A percentile compares a stretch with the other conserved stretches of the same genome.
phyloP scores from a whole-genome alignment of 2,797 vertebrate genomes.

The Antrozous pallidus region DNA sequence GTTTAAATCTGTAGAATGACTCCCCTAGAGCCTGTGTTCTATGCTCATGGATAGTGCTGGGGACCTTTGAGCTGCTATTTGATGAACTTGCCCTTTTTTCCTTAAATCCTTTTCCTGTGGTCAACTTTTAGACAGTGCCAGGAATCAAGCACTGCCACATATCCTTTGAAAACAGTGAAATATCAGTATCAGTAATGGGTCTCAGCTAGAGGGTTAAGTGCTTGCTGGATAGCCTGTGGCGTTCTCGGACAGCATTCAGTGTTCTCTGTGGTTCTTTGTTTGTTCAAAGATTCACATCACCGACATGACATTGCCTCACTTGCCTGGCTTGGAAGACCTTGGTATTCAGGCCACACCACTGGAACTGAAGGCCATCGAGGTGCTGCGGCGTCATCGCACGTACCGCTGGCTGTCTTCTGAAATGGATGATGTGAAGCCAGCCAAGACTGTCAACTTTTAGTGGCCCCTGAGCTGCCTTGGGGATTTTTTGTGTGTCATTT shows the following conservation, averaged over 20 bases:
- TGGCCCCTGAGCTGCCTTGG: neutral
- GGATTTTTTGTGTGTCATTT: neutral
- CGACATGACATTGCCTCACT: constrained; percentile 88
- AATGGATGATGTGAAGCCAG: constrained; percentile 88
- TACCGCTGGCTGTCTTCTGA: constrained; percentile 90
- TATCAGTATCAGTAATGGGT: neutral
- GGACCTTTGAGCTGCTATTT: neutral
- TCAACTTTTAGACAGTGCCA: neutral
- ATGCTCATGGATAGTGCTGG: neutral
- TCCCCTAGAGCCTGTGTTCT: neutral
- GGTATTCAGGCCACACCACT: constrained; percentile 87
- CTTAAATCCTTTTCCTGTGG: neutral
- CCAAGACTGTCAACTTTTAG: constrained; percentile 87
- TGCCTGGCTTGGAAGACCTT: constrained; percentile 94
- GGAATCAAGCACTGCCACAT: neutral
- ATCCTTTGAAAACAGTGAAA: neutral
- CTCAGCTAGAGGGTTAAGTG: neutral
- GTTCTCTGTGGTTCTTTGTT: neutral
- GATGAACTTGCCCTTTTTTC: neutral
- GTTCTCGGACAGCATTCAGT: neutral
- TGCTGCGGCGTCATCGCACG: constrained; percentile 91
- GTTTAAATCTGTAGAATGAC: neutral
- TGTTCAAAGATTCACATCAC: constrained; percentile 89
- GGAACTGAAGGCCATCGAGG: constrained; percentile 93
- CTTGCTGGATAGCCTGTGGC: neutral